Evolutionary conservation across 2,113 vertebrate genomes (phyloP), one percentile per base, ranked within the genome.

Genomic region (Thermophis baileyi): DNA sequence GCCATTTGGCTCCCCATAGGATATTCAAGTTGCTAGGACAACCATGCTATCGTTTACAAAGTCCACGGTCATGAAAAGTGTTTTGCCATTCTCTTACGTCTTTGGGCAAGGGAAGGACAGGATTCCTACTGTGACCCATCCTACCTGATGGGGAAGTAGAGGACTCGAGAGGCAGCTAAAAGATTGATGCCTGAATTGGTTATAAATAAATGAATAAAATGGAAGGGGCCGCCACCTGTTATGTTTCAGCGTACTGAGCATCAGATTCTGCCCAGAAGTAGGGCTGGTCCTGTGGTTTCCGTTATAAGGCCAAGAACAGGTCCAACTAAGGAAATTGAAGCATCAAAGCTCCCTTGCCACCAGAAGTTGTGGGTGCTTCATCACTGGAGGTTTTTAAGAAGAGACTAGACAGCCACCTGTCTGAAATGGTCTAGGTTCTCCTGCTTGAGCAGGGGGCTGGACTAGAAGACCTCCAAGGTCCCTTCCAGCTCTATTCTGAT

Each of bases 1-100:
- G 92, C 90, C 86, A 55, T 91, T 94, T 90, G 93, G 90, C 2
- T 93, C 88, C 89, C 89, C 24, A 50, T 94, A 93, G 95, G 93
- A 94, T 94, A 92, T 93, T 93, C 88, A 89, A 92, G 96, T 97
- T 97, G 96, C 96, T 96, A 96, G 87, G 96, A 96, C 97, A 96
- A 97, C 97, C 0, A 94, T 85, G 94, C 91, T 92, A 90, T 81
- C 88, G 40, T 94, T 94, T 87, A 24, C 81, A 3, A 49, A 49
- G 91, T 27, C 95, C 91, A 6, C 96, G 96, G 95, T 94, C 93
- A 47, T 40, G 93, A 91, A 94, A 93, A 89, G 92, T 49, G 18
- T 94, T 92, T 91, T 93, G 94, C 60, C 95, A 97, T 97, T 94
- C 96, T 92, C 93, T 96, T 90, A 46, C 93, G 93, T 92, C 53